Evolutionary conservation across 2,888 invertebrate species (phyloP).

Genomic region (Andrena bicolor): DNA sequence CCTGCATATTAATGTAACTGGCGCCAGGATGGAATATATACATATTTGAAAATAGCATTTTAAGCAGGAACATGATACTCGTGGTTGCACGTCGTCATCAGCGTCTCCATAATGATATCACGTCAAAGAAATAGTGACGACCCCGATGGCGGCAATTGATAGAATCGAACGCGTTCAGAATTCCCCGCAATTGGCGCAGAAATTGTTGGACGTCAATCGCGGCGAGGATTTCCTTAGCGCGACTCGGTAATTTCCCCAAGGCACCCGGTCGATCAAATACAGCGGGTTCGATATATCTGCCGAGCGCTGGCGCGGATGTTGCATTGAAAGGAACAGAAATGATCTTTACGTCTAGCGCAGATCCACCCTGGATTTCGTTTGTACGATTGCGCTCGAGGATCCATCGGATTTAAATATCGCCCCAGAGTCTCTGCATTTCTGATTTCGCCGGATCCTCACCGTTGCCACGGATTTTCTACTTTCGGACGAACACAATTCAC

Average conservation of each 20-base stretch:
- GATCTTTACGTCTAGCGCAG: slow-evolving; percentile 60
- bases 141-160: slow-evolving; percentile 18
- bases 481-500: neutral
- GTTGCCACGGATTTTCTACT: neutral
- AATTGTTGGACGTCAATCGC: slow-evolving; percentile 66
- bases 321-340: slow-evolving; percentile 55
- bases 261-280: slow-evolving; percentile 67
- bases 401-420: slow-evolving; percentile 53
- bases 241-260: slow-evolving; percentile 72
- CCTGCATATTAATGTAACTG: neutral
- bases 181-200: slow-evolving; percentile 59
- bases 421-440: neutral
- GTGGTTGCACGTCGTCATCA: neutral
- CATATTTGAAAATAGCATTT: neutral
- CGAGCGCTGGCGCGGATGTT: slow-evolving; percentile 36
- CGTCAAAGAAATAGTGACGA: slow-evolving; percentile 11
- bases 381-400: slow-evolving; percentile 40
- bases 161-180: slow-evolving; percentile 27
- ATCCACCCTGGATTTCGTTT: slow-evolving; percentile 54
- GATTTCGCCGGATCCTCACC: neutral
- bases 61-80: neutral
- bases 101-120: slow-evolving; percentile 7
- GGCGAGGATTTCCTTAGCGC: slow-evolving; percentile 68
- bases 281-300: slow-evolving; percentile 67
- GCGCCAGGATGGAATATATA: neutral